A percentile compares a stretch with the other conserved stretches of the same genome.
Conservation (phyloP, 1,140 invertebrate species). For the Drosophila elegans region DNA sequence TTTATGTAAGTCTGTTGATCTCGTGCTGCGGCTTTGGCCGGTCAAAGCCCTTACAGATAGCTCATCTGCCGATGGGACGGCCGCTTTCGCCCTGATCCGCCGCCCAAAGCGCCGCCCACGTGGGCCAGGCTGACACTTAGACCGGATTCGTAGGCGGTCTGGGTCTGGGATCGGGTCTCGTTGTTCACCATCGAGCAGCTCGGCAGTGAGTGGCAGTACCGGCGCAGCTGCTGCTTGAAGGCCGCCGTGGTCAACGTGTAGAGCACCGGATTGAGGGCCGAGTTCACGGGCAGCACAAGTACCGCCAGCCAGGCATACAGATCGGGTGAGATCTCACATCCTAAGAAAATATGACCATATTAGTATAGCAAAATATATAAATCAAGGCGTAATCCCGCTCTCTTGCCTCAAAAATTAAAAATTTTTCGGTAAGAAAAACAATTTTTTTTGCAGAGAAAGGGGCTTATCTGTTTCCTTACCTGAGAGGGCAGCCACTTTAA, state of each 20-base stretch:
- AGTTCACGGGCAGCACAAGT: conserved; percentile 89
- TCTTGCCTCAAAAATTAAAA: too few relatives aligned
- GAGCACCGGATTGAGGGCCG: conserved; percentile 89
- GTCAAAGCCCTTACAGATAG: conserved; percentile 48
- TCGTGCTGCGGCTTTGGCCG: conserved; percentile 4
- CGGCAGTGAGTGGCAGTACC: conserved; percentile 75
- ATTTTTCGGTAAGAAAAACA: too few relatives aligned
- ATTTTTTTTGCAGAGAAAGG: too few relatives aligned
- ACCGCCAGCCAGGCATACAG: conserved; percentile 90
- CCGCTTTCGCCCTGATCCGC: conserved; percentile 62
- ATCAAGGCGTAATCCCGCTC: too few relatives aligned
- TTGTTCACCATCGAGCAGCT: conserved; percentile 72
- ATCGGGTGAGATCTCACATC: conserved; percentile 85
- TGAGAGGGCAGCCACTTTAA: conserved; percentile 87
- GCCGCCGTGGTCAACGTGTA: conserved; percentile 89
- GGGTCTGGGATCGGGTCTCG: conserved; percentile 75
- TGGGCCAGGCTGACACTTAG: conserved; percentile 76
- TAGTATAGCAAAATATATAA: too few relatives aligned
- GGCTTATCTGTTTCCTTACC: conserved; percentile 18
- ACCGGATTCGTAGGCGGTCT: conserved; percentile 77
- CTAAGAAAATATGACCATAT: conserved; percentile 42
- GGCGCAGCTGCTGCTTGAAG: conserved; percentile 86
- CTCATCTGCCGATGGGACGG: conserved; percentile 71
- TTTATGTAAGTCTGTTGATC: conserved; percentile 39
- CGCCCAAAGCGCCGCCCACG: conserved; percentile 43